Evolutionary conservation across 2,113 vertebrate species (phyloP).

Genomic region (Spermophilus dauricus): DNA sequence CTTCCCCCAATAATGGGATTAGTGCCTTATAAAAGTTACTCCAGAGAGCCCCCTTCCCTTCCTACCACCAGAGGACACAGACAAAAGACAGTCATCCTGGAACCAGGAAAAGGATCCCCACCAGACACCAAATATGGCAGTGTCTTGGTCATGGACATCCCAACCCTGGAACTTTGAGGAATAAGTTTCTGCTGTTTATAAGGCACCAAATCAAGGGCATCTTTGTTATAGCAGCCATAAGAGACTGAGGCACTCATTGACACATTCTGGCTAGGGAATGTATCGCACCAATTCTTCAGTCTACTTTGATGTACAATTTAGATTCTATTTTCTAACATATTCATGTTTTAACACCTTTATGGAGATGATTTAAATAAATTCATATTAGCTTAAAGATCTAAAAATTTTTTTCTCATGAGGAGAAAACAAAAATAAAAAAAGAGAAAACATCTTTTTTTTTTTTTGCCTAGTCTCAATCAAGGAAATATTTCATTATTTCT

Average conservation of each 20-base stretch:
- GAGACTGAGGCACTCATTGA: neutral
- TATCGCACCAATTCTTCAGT: neutral
- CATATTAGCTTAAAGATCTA: neutral
- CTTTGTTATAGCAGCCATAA: neutral
- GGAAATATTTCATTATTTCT: neutral
- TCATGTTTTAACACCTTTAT: neutral
- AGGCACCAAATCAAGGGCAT: neutral
- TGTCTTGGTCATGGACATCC: neutral
- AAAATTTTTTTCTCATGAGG: neutral
- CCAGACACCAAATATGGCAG: neutral
- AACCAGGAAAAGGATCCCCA: neutral
- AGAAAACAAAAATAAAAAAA: neutral
- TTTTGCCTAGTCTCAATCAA: neutral
- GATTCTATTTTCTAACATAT: neutral
- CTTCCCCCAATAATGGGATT: neutral
- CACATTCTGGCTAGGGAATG: neutral
- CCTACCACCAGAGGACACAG: neutral
- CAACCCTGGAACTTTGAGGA: neutral
- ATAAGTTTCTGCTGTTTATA: neutral
- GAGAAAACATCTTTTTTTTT: neutral
- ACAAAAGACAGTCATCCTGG: neutral
- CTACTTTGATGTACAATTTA: neutral
- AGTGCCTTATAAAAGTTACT: neutral
- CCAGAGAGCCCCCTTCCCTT: neutral
- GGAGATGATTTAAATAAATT: neutral